Base-by-base conservation (phyloP, 2,797 vertebrate genomes). In the Discoglossus pictus region DNA sequence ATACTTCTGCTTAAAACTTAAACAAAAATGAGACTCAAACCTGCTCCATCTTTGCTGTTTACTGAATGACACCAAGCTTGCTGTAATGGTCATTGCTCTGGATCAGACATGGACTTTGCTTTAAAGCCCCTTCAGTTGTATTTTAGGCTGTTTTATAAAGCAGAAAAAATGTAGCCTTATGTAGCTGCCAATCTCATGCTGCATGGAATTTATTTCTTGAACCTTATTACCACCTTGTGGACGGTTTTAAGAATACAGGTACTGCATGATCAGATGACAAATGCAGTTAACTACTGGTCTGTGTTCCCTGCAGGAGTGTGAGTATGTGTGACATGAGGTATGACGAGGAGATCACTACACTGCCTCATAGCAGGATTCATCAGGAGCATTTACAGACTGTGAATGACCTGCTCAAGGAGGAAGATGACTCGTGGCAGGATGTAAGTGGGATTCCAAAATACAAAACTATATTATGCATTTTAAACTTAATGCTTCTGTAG, bases 321-420 rank as follows among this genome's bases (percentile, higher is more conserved):
- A 99, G 97, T 73, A 94, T 98, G 96, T 94, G 92, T 34, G 96
- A 99, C 79, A 92, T 99, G 94, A 92, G 95, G 58, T 89, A 84
- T 16, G 92, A 94, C 66, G 94, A 97, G 4, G 94, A 94, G 38
- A 76, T 80, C 38, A 27, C 79, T 21, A 39, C 90, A 78, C 90
- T 86, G 51, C 93, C 93, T 1, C 97, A 99, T 76, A 93, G 93
- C 87, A 93, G 93, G 79, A 87, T 90, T 71, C 94, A 93, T 35
- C 96, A 98, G 39, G 93, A 96, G 75, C 88, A 93, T 74, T 91
- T 99, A 78, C 96, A 96, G 83, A 86, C 88, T 58, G 81, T 97
- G 78, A 92, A 98, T 82, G 93, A 86, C 88, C 82, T 78, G 75
- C 86, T 96, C 80, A 94, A 92, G 73, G 97, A 99, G 72, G 97